phyloP scores from a whole-genome alignment of 2,888 invertebrate genomes.

The Incurvaria masculella region DNA sequence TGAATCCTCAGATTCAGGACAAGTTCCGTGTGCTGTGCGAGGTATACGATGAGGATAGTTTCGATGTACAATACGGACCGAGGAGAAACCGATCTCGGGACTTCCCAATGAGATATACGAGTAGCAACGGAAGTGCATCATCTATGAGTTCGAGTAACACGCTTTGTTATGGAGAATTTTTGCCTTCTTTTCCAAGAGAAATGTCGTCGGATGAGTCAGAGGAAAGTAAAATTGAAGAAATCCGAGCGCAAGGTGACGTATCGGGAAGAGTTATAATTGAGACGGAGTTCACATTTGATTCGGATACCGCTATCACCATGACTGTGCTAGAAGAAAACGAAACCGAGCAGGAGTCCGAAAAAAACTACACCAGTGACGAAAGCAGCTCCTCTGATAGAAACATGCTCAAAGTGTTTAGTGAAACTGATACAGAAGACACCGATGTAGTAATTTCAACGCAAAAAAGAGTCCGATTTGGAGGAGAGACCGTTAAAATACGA shows the following conservation, averaged over 20 bases:
- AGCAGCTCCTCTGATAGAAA: constrained; percentile 46
- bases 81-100: constrained; percentile 29
- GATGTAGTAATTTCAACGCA: constrained; percentile 57
- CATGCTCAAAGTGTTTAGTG: constrained; percentile 60
- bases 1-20: constrained; percentile 48
- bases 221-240: constrained; percentile 19
- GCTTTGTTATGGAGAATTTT: neutral
- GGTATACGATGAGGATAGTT: constrained; percentile 44
- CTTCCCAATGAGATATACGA: neutral
- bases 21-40: constrained; percentile 45
- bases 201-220: constrained; percentile 62
- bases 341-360: constrained; percentile 42
- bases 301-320: constrained; percentile 80
- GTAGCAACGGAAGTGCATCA: neutral
- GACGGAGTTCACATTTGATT: constrained; percentile 78
- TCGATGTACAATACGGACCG: constrained; percentile 46
- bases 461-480: constrained; percentile 79
- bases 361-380: constrained; percentile 32
- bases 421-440: constrained; percentile 59
- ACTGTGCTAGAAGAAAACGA: constrained; percentile 73
- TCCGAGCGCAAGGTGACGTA: constrained; percentile 37
- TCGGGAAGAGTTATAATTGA: constrained; percentile 73
- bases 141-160: neutral
- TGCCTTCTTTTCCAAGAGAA: constrained; percentile 29
- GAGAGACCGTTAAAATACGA: constrained; percentile 81